Conservation (phyloP, 2,797 vertebrate species). For the Linurgus olivaceus region DNA sequence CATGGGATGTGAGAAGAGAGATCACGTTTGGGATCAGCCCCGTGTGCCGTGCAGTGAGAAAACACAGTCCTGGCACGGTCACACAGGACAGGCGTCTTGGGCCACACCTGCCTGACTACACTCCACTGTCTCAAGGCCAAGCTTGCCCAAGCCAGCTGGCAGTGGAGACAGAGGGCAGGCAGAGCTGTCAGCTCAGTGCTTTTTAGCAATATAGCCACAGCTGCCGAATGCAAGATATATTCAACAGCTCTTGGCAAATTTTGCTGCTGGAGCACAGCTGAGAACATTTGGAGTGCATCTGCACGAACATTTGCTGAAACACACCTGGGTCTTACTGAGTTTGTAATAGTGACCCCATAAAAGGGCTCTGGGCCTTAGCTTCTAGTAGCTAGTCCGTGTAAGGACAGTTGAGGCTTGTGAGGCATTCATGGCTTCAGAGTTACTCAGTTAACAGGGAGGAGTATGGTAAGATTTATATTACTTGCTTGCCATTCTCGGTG, state of each 20-base stretch:
- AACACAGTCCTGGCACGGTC: not conserved
- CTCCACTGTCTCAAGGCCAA: not conserved
- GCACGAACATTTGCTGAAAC: conserved; percentile 48
- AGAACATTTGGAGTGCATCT: conserved; percentile 60
- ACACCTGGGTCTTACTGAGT: conserved; percentile 37
- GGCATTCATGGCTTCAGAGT: not conserved
- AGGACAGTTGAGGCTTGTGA: not conserved
- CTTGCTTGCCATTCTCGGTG: not conserved
- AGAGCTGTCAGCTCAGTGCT: not conserved
- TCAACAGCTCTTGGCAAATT: conserved; percentile 41
- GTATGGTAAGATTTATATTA: not conserved
- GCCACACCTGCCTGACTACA: not conserved
- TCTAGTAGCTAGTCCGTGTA: not conserved
- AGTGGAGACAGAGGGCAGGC: not conserved
- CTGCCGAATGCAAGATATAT: not conserved
- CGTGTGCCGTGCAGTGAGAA: not conserved
- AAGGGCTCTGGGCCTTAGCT: not conserved
- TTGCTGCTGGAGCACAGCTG: conserved; percentile 37
- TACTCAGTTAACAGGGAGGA: not conserved
- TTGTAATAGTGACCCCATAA: not conserved
- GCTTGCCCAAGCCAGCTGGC: not conserved
- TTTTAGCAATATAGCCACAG: conserved; percentile 20
- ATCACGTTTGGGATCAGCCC: not conserved
- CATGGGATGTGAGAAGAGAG: not conserved
- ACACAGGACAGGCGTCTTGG: not conserved